Evolutionary conservation across 2,888 invertebrate species (phyloP).

Genomic region (Autographa gamma): DNA sequence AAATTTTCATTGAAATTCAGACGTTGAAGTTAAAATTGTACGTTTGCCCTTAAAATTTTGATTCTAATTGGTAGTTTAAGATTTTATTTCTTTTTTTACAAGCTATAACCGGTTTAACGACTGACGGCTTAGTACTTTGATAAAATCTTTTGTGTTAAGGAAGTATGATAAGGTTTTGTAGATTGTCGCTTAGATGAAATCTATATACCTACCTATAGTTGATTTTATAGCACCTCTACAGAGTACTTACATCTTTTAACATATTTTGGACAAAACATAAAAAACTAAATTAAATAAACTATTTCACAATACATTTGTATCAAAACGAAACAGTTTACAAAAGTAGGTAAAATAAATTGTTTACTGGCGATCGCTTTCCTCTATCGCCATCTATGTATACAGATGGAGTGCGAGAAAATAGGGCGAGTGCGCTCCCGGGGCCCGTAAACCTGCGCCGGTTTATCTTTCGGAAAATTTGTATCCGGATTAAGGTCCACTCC

Average conservation of each 20-base stretch:
- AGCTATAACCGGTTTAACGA: background rate
- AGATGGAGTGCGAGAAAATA: conserved; percentile 53
- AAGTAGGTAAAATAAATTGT: conserved; percentile 52
- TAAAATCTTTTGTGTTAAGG: background rate
- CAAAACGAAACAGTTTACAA: conserved; percentile 39
- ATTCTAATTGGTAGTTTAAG: conserved; percentile 24
- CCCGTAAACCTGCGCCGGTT: conserved; percentile 72
- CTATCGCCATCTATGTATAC: conserved; percentile 49
- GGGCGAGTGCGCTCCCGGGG: conserved; percentile 62
- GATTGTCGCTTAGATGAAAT: background rate
- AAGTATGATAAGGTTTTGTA: background rate
- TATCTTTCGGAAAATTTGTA: conserved; percentile 82
- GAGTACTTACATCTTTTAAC: too few species aligned
- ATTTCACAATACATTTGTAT: conserved; percentile 5
- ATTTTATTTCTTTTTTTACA: conserved; percentile 12
- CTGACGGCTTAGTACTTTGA: background rate
- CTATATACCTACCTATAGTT: background rate
- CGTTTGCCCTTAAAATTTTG: conserved; percentile 19
- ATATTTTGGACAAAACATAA: background rate
- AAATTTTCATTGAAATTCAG: conserved; percentile 58
- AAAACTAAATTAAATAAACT: conserved; percentile 9
- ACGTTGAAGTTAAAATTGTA: conserved; percentile 40
- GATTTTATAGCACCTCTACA: too few species aligned
- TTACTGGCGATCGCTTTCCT: conserved; percentile 44
- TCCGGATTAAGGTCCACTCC: conserved; percentile 69